Base-by-base conservation (phyloP, 35 echinoderm and acorn worm species). In the Patiria miniata region DNA sequence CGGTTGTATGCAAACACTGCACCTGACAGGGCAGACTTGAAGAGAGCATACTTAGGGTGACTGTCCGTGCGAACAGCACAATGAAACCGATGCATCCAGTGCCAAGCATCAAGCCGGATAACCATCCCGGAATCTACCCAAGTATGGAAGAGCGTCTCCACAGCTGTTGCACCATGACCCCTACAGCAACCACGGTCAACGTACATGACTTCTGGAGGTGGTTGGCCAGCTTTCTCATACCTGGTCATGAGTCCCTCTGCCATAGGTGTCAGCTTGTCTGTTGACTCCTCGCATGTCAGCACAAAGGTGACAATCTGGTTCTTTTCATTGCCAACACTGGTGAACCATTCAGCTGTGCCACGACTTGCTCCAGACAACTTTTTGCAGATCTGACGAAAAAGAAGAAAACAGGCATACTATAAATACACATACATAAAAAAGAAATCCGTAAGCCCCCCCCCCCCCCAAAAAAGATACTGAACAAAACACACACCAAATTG, bases 1-100 rank as follows among this genome's bases (percentile, higher is more conserved):
- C 55, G 76, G 51, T 89, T 93, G 37, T 93, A 93, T 0, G 91
- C 91, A 21, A 93, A 82, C 0, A 93, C 30, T 0, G 91, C 86
- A 23, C 65, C 91, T 4, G 86, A 59, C 34, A 89, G 51, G 33
- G 91, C 91, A 37, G 79, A 90, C 80, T 90, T 90, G 60, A 90
- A 90, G 10, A 83, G 18, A 22, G 79, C 56, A 76, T 83, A 90
- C 58, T 90, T 90, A 8, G 88, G 88, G 54, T 90, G 79, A 77
- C 65, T 52, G 37, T 90, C 59, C 18, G 55, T 83, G 8, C 79
- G 52, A 39, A 90, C 57, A 51, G 88, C 88, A 36, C 78, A 52
- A 83, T 90, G 79, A 83, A 90, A 90, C 47, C 88, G 8, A 40
- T 90, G 88, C 18, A 82, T 83, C n/a, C n/a, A n/a, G n/a, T n/a